These are phyloP conservation scores for Hormaphis cornu DNA, from an alignment of 1,140 invertebrate genomes.

Conservation along the genomic window DNA sequence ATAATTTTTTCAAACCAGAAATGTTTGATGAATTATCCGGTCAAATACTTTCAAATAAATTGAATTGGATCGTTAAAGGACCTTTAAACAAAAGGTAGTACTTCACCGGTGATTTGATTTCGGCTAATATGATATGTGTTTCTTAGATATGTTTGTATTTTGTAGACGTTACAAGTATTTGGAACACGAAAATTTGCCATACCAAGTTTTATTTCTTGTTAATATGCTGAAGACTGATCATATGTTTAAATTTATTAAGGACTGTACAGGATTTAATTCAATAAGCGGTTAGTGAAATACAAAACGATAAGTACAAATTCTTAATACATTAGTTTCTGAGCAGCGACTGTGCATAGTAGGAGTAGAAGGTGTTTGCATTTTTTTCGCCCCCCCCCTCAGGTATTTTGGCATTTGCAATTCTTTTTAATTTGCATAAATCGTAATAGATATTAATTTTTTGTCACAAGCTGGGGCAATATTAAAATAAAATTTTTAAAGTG, in stretches of 20 bases:
- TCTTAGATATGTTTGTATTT: no score
- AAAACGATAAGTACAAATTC: neutral
- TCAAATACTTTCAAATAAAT: neutral
- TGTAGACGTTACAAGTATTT: neutral
- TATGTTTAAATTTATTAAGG: constrained; percentile 13
- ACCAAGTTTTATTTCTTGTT: neutral
- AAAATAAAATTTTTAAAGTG: no score
- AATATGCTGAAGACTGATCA: constrained; percentile 11
- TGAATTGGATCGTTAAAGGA: neutral
- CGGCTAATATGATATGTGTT: no score
- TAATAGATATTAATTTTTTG: no score
- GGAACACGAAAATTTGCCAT: neutral
- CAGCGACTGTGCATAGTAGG: no score
- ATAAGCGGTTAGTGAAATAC: neutral
- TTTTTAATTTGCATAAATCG: no score
- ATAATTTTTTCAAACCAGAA: neutral
- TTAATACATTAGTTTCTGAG: neutral
- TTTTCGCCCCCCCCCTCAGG: no score
- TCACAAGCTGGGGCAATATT: no score
- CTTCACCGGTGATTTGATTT: no score
- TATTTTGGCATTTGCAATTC: no score
- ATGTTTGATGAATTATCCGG: neutral
- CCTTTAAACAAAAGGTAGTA: constrained; percentile 27
- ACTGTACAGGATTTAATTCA: neutral
- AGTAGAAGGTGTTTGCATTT: no score